phyloP scores from a whole-genome alignment of 2,888 invertebrate species.

The Eupithecia tripunctaria region DNA sequence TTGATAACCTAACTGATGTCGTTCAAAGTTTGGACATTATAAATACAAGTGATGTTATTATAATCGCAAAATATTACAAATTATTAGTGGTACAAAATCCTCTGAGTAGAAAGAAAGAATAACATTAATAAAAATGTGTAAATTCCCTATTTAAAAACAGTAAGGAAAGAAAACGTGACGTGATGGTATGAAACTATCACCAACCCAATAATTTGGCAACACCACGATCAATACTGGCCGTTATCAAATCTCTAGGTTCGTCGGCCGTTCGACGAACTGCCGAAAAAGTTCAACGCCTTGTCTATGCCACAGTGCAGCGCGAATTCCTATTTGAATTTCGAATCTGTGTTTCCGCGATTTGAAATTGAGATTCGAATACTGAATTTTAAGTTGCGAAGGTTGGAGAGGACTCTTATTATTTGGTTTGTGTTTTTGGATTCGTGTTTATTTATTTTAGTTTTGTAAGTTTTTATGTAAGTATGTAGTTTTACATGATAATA shows the following conservation, averaged over 20 bases:
- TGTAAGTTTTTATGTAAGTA: not conserved
- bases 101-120: not conserved
- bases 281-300: slow-evolving; percentile 57
- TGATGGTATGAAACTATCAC: slow-evolving; percentile 36
- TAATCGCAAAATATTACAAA: not conserved
- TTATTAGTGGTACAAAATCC: not conserved
- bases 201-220: slow-evolving; percentile 49
- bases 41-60: not conserved
- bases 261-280: slow-evolving; percentile 59
- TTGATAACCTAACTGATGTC: not conserved
- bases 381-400: slow-evolving; percentile 14
- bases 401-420: not conserved
- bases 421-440: not conserved
- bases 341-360: slow-evolving; percentile 32
- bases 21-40: not conserved
- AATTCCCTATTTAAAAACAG: not conserved
- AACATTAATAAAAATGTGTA: not conserved
- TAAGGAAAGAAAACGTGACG: slow-evolving; percentile 9
- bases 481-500: not conserved
- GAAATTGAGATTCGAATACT: slow-evolving; percentile 27
- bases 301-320: slow-evolving; percentile 40
- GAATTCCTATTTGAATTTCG: slow-evolving; percentile 40
- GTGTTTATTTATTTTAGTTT: not conserved
- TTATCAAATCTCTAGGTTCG: slow-evolving; percentile 53
- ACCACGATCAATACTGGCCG: slow-evolving; percentile 52